phyloP scores from a whole-genome alignment of 2,797 vertebrate genomes.

The Sphenodon punctatus region DNA sequence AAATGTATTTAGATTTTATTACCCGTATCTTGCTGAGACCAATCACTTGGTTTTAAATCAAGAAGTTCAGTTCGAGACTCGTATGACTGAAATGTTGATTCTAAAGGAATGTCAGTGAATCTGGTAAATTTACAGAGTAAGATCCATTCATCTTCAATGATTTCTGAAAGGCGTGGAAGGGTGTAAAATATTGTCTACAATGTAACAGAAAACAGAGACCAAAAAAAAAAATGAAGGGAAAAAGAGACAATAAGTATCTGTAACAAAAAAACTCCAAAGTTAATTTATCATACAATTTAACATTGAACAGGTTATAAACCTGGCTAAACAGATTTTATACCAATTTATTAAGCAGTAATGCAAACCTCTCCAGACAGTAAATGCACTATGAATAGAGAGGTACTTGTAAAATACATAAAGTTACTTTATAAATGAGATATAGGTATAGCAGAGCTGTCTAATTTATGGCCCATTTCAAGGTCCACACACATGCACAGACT shows the following conservation, averaged over 20 bases:
- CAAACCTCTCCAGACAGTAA: neutral
- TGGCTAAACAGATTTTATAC: neutral
- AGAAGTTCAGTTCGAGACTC: conserved; percentile 71
- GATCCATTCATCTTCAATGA: conserved; percentile 94
- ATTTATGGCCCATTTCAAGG: too few species aligned
- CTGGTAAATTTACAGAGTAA: conserved; percentile 83
- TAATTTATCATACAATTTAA: too few species aligned
- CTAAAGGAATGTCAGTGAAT: conserved; percentile 73
- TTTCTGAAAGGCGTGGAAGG: conserved; percentile 88
- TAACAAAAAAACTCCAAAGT: too few species aligned
- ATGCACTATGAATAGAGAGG: neutral
- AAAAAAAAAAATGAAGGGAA: too few species aligned
- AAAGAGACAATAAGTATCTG: too few species aligned
- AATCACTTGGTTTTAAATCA: conserved; percentile 81
- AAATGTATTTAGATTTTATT: conserved; percentile 22
- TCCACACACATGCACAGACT: too few species aligned
- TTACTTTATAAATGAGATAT: neutral
- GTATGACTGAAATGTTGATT: conserved; percentile 70
- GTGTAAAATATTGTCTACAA: conserved; percentile 88
- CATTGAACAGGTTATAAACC: neutral
- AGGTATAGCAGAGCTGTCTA: too few species aligned
- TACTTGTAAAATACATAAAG: neutral
- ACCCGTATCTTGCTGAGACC: conserved; percentile 93
- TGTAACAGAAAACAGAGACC: neutral
- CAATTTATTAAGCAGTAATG: neutral